These are phyloP conservation scores for Athetis lepigone DNA, from an alignment of 2,888 invertebrate species.

Conservation along the genomic window DNA sequence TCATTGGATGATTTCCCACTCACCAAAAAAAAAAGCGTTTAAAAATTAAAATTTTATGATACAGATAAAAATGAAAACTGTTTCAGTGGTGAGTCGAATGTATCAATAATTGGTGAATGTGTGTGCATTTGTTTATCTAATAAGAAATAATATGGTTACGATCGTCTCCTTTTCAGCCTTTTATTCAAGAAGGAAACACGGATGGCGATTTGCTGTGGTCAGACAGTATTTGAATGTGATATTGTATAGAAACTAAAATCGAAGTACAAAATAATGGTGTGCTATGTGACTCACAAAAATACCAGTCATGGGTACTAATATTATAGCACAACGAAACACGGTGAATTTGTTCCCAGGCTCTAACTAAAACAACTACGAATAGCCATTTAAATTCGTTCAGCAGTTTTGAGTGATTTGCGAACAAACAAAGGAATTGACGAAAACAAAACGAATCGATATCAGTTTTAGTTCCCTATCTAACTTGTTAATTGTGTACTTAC, in stretches of 20 bases:
- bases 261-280: conserved; percentile 20
- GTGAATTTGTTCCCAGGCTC: conserved; percentile 60
- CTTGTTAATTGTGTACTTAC: conserved; percentile 1
- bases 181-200: too few relatives aligned
- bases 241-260: conserved; percentile 16
- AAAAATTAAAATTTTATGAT: too few relatives aligned
- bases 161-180: too few relatives aligned
- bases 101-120: too few relatives aligned
- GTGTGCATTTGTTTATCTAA: too few relatives aligned
- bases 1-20: too few relatives aligned
- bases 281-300: conserved; percentile 43
- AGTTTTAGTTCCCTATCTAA: conserved; percentile 36
- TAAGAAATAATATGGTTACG: too few relatives aligned
- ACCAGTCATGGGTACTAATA: conserved; percentile 39
- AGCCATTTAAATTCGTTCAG: conserved; percentile 62
- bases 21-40: too few relatives aligned
- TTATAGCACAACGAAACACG: conserved; percentile 53
- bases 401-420: conserved; percentile 57
- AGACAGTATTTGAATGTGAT: neutral
- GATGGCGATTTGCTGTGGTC: too few relatives aligned
- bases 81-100: too few relatives aligned
- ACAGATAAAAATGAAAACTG: too few relatives aligned
- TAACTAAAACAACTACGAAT: conserved; percentile 54
- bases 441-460: conserved; percentile 51
- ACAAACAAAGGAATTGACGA: conserved; percentile 56